phyloP scores from a whole-genome alignment of 2,888 invertebrate genomes.

The Agrochola circellaris region DNA sequence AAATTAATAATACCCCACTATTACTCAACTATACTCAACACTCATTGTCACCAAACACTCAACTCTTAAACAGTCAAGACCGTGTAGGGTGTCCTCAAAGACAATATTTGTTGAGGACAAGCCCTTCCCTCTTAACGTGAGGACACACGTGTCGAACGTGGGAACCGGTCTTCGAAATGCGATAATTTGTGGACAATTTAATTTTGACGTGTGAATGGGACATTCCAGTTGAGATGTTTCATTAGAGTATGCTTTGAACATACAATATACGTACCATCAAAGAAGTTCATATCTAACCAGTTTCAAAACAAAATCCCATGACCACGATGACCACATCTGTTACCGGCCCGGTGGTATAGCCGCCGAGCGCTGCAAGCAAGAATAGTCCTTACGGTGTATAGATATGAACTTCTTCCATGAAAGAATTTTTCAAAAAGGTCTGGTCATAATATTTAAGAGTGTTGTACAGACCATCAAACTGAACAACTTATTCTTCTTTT shows the following conservation, averaged over 20 bases:
- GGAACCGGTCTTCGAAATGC: slow-evolving; percentile 82
- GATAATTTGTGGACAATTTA: slow-evolving; percentile 83
- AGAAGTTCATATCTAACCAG: too few relatives aligned
- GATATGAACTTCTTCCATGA: too few relatives aligned
- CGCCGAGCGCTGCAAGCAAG: too few relatives aligned
- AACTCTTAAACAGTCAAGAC: slow-evolving; percentile 84
- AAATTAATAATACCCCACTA: slow-evolving; percentile 60
- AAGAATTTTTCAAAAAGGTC: too few relatives aligned
- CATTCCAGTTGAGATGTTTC: slow-evolving; percentile 54
- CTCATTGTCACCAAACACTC: slow-evolving; percentile 71
- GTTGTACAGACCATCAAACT: too few relatives aligned
- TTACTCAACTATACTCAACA: slow-evolving; percentile 52
- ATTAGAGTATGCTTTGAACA: slow-evolving; percentile 1
- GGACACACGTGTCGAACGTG: slow-evolving; percentile 85
- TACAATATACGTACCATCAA: too few relatives aligned
- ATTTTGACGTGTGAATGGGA: slow-evolving; percentile 76
- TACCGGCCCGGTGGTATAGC: too few relatives aligned
- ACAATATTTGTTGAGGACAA: slow-evolving; percentile 89
- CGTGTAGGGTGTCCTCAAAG: slow-evolving; percentile 86
- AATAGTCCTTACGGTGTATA: too few relatives aligned
- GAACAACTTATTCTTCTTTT: too few relatives aligned
- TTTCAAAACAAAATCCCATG: too few relatives aligned
- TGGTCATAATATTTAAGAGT: too few relatives aligned
- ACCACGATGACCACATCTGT: too few relatives aligned
- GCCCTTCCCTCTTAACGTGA: slow-evolving; percentile 77